Evolutionary conservation across 2,113 vertebrate species (phyloP), one percentile per base, ranked within the genome.

Genomic region (Saguinus imperator): DNA sequence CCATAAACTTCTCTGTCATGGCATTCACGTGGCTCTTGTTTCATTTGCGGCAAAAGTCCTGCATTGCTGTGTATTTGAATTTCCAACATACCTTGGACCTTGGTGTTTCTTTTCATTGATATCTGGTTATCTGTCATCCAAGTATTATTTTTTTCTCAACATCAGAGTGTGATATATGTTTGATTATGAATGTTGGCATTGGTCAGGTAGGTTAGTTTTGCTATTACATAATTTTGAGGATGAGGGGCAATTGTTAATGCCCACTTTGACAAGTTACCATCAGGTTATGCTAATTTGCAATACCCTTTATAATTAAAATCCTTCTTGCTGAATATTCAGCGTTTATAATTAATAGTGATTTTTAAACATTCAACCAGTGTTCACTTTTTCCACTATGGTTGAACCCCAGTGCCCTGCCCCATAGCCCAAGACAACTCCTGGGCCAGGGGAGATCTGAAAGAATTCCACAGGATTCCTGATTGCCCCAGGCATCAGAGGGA

Each of bases 1-100:
- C 25, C 48, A 85, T 94, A 70, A 48, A 43, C 52, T 61, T 84
- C 8, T 64, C 40, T 37, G 48, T 88, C 48, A 37, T 58, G 50
- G 25, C 13, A 25, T 70, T 55, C 12, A 50, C 1, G 3, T 43
- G 20, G 43, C 11, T 52, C 29, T 81, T 88, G 35, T 72, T 64
- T 27, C 9, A 11, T 83, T 68, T 89, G 32, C 6, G 57, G 32
- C 16, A 37, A 83, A 92, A 83, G 4, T 20, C 13, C 73, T 93
- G 75, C 21, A 12, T 68, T 94, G 37, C 68, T 81, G 72, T 80
- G 43, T 57, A 68, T 94, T 92, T 96, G 55, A 89, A 91, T 89
- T 85, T 83, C 57, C n/a, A 87, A 86, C 8, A 21, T 61, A 23
- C 80, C 87, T 93, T 91, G 11, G 32, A 72, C 23, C 7, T 29